These are phyloP conservation scores for Malacoraja senta DNA, from an alignment of 2,797 vertebrate genomes.

Conservation along the genomic window DNA sequence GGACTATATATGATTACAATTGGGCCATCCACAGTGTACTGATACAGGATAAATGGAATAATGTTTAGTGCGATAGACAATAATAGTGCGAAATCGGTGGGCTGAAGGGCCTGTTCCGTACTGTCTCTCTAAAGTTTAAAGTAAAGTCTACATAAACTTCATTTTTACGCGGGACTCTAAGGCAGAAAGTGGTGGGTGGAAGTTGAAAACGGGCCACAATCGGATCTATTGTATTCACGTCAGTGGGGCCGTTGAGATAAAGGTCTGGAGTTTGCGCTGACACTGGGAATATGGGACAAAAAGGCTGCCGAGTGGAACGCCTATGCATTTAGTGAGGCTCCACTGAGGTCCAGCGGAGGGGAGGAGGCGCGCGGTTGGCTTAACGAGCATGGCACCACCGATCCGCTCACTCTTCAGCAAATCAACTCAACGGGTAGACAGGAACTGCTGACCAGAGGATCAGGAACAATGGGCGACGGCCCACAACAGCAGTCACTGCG, in stretches of 20 bases:
- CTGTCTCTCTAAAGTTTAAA: too few relatives aligned
- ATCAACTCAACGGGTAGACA: constrained; percentile 9
- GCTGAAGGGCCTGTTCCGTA: too few relatives aligned
- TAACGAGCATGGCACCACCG: background rate
- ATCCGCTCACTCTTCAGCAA: background rate
- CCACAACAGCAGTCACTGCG: too few relatives aligned
- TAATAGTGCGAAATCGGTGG: too few relatives aligned
- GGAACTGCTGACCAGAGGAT: background rate
- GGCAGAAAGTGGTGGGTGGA: background rate
- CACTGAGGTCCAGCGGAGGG: background rate
- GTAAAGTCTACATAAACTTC: too few relatives aligned
- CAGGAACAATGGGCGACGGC: constrained; percentile 8
- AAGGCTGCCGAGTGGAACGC: background rate
- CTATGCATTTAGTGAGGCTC: background rate
- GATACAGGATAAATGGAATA: too few relatives aligned
- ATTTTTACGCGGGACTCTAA: background rate
- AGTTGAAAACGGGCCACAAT: background rate
- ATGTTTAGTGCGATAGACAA: too few relatives aligned
- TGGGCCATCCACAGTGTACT: too few relatives aligned
- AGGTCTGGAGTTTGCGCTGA: background rate
- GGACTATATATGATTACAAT: too few relatives aligned
- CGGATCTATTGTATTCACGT: background rate
- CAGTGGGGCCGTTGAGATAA: background rate
- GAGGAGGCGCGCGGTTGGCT: background rate
- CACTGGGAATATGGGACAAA: background rate